Evolutionary conservation across 2,113 vertebrate species (phyloP).

Genomic region (Dryoscopus gambensis): DNA sequence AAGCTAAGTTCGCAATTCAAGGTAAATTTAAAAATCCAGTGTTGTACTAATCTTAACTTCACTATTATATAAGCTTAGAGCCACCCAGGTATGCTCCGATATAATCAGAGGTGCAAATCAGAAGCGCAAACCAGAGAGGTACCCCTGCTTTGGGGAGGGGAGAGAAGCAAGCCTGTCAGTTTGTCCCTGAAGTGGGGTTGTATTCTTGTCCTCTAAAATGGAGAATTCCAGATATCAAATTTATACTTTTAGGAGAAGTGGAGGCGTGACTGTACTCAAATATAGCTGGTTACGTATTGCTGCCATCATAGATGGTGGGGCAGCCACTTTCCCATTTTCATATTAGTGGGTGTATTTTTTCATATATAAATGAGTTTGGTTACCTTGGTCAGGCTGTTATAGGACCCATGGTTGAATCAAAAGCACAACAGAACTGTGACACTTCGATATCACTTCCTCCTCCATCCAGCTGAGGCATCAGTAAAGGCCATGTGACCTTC

Average conservation of each 20-base stretch:
- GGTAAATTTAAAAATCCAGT: neutral
- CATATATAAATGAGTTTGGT: too few relatives aligned
- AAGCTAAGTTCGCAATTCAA: neutral
- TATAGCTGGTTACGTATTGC: neutral
- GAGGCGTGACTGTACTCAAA: neutral
- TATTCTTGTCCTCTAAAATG: neutral
- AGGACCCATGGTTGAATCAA: neutral
- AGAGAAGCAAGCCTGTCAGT: neutral
- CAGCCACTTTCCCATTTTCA: neutral
- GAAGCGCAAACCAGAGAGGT: too few relatives aligned
- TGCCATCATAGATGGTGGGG: neutral
- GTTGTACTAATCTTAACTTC: neutral
- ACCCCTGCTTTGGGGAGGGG: neutral
- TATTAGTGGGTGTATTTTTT: neutral
- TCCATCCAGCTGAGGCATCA: neutral
- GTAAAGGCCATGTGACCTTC: neutral
- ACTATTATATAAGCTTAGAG: neutral
- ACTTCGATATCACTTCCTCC: neutral
- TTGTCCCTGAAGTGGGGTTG: too few relatives aligned
- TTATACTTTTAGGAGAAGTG: neutral
- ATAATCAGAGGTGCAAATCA: neutral
- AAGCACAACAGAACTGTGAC: neutral
- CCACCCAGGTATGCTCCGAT: neutral
- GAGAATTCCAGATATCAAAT: neutral
- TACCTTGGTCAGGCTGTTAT: neutral